phyloP scores from a whole-genome alignment of 2,797 vertebrate species.

The Tapera naevia region DNA sequence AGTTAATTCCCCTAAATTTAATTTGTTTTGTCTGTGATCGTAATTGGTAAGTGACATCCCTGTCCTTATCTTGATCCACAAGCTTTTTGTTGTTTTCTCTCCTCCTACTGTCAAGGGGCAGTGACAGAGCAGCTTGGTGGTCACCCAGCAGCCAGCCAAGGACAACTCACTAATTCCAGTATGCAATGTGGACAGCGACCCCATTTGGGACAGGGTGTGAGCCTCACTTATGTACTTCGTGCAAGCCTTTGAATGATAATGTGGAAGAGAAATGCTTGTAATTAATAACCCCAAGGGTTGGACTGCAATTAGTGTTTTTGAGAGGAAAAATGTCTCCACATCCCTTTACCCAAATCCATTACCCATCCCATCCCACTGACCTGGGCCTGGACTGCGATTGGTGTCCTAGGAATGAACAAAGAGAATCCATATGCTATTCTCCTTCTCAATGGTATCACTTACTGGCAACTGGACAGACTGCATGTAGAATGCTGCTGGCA shows the following conservation, averaged over 20 bases:
- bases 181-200: neutral
- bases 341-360: conserved; percentile 25
- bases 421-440: conserved; percentile 35
- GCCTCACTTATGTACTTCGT: neutral
- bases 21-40: neutral
- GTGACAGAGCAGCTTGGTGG: neutral
- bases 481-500: conserved; percentile 80
- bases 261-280: neutral
- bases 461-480: conserved; percentile 82
- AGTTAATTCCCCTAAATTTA: neutral
- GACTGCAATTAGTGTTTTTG: neutral
- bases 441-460: conserved; percentile 62
- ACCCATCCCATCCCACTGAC: conserved; percentile 49
- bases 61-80: neutral
- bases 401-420: conserved; percentile 54
- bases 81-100: neutral
- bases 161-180: neutral
- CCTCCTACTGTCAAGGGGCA: neutral
- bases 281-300: neutral
- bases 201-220: neutral
- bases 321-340: conserved; percentile 10
- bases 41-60: neutral
- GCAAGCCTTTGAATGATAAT: neutral
- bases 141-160: neutral
- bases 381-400: conserved; percentile 15